Evolutionary conservation across 2,888 invertebrate species (phyloP).

Genomic region (Tetanocera ferruginea): DNA sequence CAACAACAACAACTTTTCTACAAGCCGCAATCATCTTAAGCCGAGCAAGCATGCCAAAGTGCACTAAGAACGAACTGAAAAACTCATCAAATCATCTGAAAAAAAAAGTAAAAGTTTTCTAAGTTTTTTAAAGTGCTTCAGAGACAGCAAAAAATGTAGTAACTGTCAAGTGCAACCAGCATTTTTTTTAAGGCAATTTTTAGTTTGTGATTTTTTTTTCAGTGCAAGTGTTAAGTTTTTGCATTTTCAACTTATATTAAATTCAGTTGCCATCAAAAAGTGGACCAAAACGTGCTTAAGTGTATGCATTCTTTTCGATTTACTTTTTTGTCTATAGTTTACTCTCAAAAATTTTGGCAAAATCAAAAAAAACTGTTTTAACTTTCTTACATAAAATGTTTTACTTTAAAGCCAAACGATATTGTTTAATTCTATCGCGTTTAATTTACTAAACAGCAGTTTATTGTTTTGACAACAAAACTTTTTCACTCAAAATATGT

Average conservation of each 20-base stretch:
- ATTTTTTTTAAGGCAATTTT: not conserved
- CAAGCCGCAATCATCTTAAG: not conserved
- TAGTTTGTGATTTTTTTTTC: not conserved
- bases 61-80: not conserved
- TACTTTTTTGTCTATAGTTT: not conserved
- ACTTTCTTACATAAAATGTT: too few relatives aligned
- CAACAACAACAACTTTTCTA: not conserved
- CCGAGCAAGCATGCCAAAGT: not conserved
- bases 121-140: not conserved
- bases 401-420: not conserved
- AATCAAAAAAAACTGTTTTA: too few relatives aligned
- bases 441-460: not conserved
- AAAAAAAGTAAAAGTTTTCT: not conserved
- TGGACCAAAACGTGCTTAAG: conserved; percentile 5
- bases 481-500: not conserved
- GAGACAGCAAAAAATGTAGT: conserved; percentile 3
- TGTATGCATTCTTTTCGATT: not conserved
- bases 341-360: not conserved
- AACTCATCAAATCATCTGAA: not conserved
- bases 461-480: not conserved
- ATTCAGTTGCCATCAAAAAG: not conserved
- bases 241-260: not conserved
- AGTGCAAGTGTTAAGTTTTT: not conserved
- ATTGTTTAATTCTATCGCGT: not conserved
- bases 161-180: not conserved